Conservation (phyloP, 2,113 vertebrate genomes). For the Cyanoliseus patagonus region DNA sequence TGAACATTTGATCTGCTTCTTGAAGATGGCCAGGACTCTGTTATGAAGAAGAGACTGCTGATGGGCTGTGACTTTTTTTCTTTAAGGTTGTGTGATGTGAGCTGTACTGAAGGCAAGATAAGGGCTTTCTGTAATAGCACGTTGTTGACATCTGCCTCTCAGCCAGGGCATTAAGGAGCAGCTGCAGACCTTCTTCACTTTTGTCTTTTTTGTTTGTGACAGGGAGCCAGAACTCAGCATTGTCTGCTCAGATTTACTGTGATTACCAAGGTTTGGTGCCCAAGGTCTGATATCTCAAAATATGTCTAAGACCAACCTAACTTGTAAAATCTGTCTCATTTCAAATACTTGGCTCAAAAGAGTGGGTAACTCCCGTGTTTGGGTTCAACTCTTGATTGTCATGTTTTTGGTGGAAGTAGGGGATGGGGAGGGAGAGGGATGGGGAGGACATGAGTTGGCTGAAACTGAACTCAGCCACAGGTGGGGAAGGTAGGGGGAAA, state of each 20-base stretch:
- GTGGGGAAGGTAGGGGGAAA: neutral
- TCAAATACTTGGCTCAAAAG: neutral
- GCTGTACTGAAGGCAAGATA: neutral
- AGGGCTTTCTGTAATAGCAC: neutral
- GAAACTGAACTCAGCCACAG: neutral
- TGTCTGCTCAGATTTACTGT: neutral
- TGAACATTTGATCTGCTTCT: neutral
- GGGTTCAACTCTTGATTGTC: neutral
- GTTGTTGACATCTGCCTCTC: neutral
- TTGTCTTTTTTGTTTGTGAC: neutral
- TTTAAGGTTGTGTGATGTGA: neutral
- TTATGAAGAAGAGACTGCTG: neutral
- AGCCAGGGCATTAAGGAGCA: neutral
- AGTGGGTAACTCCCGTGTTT: accelerated
- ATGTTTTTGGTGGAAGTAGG: neutral
- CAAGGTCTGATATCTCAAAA: neutral
- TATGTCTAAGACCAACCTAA: neutral
- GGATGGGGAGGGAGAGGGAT: neutral
- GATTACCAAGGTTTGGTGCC: neutral
- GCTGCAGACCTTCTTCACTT: neutral
- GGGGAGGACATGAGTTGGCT: neutral
- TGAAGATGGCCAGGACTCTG: neutral
- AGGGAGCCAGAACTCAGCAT: neutral
- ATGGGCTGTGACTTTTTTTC: neutral
- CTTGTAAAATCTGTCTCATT: neutral